Evolutionary conservation across 2,888 invertebrate genomes (phyloP).

Genomic region (Agrilus biguttatus): DNA sequence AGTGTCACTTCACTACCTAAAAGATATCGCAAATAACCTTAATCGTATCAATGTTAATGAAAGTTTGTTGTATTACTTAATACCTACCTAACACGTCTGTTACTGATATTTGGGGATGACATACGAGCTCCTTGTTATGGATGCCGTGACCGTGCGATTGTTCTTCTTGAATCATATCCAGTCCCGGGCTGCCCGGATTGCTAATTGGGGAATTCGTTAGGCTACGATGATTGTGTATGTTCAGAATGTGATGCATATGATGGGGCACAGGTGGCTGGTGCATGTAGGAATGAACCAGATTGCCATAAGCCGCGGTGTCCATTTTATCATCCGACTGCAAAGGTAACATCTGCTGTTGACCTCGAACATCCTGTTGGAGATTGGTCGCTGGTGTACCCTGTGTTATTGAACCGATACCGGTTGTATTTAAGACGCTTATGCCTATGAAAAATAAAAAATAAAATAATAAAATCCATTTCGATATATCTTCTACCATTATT

Average conservation of each 20-base stretch:
- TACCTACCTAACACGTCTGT: slow-evolving; percentile 70
- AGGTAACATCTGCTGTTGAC: slow-evolving; percentile 11
- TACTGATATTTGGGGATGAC: slow-evolving; percentile 77
- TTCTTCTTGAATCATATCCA: slow-evolving; percentile 70
- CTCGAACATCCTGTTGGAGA: slow-evolving; percentile 24
- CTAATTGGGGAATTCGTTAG: slow-evolving; percentile 47
- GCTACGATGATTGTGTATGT: slow-evolving; percentile 37
- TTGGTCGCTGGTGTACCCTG: slow-evolving; percentile 48
- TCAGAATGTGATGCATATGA: slow-evolving; percentile 28
- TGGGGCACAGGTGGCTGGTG: slow-evolving; percentile 17
- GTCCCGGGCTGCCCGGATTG: slow-evolving; percentile 47
- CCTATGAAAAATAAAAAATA: slow-evolving; percentile 40
- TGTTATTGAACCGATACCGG: slow-evolving; percentile 51
- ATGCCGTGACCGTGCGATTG: slow-evolving; percentile 38
- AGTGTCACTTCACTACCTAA: slow-evolving; percentile 70
- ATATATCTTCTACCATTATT: not conserved
- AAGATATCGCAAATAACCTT: slow-evolving; percentile 20
- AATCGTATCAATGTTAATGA: not conserved
- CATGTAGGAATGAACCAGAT: slow-evolving; percentile 9
- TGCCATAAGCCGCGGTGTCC: slow-evolving; percentile 23
- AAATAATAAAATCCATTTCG: not conserved
- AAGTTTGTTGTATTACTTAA: not conserved
- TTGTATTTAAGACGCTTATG: slow-evolving; percentile 60
- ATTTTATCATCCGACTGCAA: slow-evolving; percentile 31
- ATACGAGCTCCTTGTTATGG: slow-evolving; percentile 22